Percentiles rank a stretch among this genome's conserved stretches.
These are phyloP conservation scores for Zaprionus nigranus DNA, from an alignment of 1,140 invertebrate species.

Conservation along the genomic window DNA sequence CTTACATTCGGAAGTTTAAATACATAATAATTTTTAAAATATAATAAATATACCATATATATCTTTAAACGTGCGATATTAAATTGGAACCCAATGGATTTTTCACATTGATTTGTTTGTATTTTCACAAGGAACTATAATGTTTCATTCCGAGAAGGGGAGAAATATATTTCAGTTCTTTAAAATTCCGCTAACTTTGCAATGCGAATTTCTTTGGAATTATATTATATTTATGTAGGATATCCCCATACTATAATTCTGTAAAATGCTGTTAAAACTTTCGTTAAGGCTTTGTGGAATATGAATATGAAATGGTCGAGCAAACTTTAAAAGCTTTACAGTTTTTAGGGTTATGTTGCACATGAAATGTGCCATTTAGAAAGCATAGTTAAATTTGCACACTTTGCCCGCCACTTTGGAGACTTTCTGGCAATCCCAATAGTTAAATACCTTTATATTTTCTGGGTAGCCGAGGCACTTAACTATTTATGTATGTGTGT, in stretches of 20 bases:
- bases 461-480: background rate
- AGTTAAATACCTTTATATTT: slow-evolving; percentile 3
- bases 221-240: background rate
- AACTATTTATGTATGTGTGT: background rate
- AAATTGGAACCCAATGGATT: too few relatives aligned
- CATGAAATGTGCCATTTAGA: background rate
- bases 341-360: slow-evolving; percentile 3
- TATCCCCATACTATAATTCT: background rate
- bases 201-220: background rate
- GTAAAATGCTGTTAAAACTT: background rate
- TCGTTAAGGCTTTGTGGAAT: background rate
- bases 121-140: too few relatives aligned
- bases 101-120: too few relatives aligned
- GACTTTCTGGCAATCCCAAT: background rate
- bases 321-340: background rate
- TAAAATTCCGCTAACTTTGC: too few relatives aligned
- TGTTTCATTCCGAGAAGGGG: too few relatives aligned
- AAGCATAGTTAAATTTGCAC: background rate
- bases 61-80: too few relatives aligned
- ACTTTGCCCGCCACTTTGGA: background rate
- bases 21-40: too few relatives aligned
- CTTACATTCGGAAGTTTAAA: too few relatives aligned
- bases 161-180: too few relatives aligned
- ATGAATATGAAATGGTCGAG: background rate
- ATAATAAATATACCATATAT: too few relatives aligned